phyloP scores from a whole-genome alignment of 2,797 vertebrate species.

The Odontamblyopus lacepedii region DNA sequence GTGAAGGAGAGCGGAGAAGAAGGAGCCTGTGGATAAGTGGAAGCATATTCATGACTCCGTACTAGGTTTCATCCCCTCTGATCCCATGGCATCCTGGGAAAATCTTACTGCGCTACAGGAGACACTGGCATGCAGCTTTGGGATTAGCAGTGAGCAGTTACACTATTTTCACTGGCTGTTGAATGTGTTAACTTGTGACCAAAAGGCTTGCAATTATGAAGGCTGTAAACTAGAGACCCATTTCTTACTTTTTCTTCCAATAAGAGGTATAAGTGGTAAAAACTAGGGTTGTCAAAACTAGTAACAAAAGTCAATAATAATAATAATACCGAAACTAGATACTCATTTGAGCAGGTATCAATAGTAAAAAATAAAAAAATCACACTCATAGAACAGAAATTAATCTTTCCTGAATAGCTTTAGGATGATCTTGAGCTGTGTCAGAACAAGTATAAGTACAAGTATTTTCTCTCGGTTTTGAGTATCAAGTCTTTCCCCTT shows the following conservation, averaged over 20 bases:
- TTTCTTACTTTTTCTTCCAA: neutral
- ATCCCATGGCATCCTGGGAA: slow-evolving; percentile 22
- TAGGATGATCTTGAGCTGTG: too few species aligned
- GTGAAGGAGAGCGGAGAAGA: slow-evolving; percentile 36
- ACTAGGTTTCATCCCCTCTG: slow-evolving; percentile 6
- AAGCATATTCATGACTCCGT: slow-evolving; percentile 60
- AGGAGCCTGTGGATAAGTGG: slow-evolving; percentile 51
- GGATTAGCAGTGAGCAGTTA: slow-evolving; percentile 20
- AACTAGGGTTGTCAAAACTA: too few species aligned
- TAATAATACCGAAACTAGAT: too few species aligned
- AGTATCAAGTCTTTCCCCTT: too few species aligned
- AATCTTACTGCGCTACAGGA: slow-evolving; percentile 24
- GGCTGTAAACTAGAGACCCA: neutral
- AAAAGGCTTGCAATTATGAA: neutral
- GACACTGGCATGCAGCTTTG: slow-evolving; percentile 22
- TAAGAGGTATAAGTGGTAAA: too few species aligned
- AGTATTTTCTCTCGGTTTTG: too few species aligned
- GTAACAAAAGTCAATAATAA: too few species aligned
- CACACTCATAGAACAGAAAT: too few species aligned
- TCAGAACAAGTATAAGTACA: too few species aligned
- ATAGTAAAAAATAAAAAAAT: too few species aligned
- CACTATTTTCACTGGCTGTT: slow-evolving; percentile 18
- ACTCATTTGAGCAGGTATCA: too few species aligned
- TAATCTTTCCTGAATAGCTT: too few species aligned
- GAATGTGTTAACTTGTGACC: slow-evolving; percentile 36